A percentile compares a stretch with the other conserved stretches of the same genome.
These are phyloP conservation scores for Pandemis heparana DNA, from an alignment of 2,888 invertebrate species.

Conservation along the genomic window DNA sequence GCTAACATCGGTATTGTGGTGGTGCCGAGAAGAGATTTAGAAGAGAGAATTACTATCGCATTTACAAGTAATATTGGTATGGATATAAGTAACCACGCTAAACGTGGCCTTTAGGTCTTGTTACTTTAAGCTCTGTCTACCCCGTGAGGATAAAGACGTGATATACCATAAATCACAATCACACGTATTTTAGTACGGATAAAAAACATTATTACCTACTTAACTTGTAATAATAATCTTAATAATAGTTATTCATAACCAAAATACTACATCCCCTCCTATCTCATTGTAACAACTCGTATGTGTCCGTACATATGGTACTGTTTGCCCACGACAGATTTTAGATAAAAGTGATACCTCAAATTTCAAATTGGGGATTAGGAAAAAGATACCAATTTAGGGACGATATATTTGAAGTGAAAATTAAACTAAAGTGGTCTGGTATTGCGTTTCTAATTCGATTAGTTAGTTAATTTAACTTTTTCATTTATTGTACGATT, in stretches of 20 bases:
- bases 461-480: constrained; percentile 31
- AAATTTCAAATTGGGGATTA: constrained; percentile 63
- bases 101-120: no score
- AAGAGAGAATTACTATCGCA: no score
- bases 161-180: no score
- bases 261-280: constrained; percentile 20
- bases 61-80: no score
- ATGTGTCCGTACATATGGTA: constrained; percentile 61
- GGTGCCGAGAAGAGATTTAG: no score
- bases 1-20: no score
- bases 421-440: constrained; percentile 49
- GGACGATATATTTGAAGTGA: constrained; percentile 56
- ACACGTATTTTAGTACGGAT: no score
- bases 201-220: no score
- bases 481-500: neutral
- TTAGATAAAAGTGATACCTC: constrained; percentile 66
- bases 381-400: constrained; percentile 69
- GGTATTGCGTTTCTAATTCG: constrained; percentile 56
- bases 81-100: no score
- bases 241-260: neutral
- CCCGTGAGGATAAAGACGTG: no score
- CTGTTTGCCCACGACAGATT: constrained; percentile 66
- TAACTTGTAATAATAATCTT: no score
- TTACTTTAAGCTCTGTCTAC: no score
- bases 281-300: constrained; percentile 44